Evolutionary conservation across 1,140 invertebrate species (phyloP).

Genomic region (Drosophila kurseongensis): DNA sequence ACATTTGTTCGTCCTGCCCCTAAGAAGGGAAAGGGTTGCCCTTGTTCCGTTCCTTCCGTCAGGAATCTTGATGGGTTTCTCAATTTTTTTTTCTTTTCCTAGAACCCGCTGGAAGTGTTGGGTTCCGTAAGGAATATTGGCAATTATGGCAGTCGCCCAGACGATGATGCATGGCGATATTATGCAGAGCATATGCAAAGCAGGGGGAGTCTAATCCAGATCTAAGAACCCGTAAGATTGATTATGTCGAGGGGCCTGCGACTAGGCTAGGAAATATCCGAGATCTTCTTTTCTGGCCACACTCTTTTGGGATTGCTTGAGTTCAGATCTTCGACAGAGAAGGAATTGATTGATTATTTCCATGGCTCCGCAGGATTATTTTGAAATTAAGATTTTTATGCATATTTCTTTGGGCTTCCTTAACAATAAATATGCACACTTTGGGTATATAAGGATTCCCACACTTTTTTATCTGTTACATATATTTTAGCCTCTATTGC

Average conservation of each 20-base stretch:
- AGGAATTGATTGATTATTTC: constrained; percentile 36
- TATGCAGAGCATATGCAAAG: constrained; percentile 45
- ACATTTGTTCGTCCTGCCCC: constrained; percentile 53
- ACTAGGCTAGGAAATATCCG: constrained; percentile 15
- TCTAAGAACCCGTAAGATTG: constrained; percentile 34
- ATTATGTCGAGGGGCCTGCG: constrained; percentile 24
- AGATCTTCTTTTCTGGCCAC: not conserved
- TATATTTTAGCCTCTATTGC: no score
- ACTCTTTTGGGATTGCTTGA: not conserved
- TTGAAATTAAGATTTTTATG: not conserved
- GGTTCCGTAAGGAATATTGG: constrained; percentile 31
- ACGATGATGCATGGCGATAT: constrained; percentile 58
- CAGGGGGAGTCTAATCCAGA: constrained; percentile 34
- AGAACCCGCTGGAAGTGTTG: constrained; percentile 4
- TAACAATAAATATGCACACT: not conserved
- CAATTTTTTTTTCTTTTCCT: not conserved
- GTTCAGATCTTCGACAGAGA: not conserved
- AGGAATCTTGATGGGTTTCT: not conserved
- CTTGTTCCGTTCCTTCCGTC: not conserved
- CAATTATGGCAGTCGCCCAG: constrained; percentile 44
- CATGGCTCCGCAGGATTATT: not conserved
- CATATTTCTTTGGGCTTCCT: not conserved
- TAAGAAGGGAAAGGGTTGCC: constrained; percentile 23
- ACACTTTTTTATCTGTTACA: not conserved
- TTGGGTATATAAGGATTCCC: not conserved